Conservation (phyloP, 2,888 invertebrate genomes). For the Hypena proboscidalis region DNA sequence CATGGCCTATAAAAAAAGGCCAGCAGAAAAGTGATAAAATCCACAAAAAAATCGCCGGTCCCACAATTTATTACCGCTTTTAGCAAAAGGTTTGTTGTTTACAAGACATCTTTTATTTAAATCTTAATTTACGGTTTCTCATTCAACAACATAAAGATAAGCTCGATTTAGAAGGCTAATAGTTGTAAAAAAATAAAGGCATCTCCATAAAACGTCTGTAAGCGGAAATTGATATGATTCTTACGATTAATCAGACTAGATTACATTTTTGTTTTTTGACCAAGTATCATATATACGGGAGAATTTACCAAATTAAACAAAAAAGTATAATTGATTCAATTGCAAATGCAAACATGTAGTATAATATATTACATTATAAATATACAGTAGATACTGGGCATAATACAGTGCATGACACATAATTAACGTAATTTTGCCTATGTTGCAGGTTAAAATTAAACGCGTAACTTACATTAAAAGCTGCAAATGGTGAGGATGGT, state of each 20-base stretch:
- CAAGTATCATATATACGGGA: not conserved
- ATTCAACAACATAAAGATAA: constrained; percentile 72
- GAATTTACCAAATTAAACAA: too few species aligned
- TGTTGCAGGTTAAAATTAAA: too few species aligned
- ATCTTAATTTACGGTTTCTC: constrained; percentile 78
- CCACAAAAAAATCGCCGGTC: constrained; percentile 51
- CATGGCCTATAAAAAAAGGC: constrained; percentile 49
- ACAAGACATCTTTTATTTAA: constrained; percentile 81
- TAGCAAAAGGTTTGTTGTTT: constrained; percentile 82
- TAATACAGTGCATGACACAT: too few species aligned
- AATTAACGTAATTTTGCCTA: too few species aligned
- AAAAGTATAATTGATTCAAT: too few species aligned
- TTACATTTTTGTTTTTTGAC: not conserved
- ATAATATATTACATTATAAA: too few species aligned
- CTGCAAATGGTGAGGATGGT: too few species aligned
- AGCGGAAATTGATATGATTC: constrained; percentile 44
- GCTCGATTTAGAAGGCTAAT: constrained; percentile 56
- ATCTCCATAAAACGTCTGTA: constrained; percentile 33
- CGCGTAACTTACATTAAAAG: too few species aligned
- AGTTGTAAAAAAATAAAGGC: constrained; percentile 46
- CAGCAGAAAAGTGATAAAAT: constrained; percentile 59
- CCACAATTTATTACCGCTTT: constrained; percentile 77
- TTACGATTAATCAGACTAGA: constrained; percentile 13
- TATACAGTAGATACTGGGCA: too few species aligned
- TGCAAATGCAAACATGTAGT: too few species aligned